phyloP scores from a whole-genome alignment of 2,113 vertebrate genomes.

The Oreotrochilus melanogaster region DNA sequence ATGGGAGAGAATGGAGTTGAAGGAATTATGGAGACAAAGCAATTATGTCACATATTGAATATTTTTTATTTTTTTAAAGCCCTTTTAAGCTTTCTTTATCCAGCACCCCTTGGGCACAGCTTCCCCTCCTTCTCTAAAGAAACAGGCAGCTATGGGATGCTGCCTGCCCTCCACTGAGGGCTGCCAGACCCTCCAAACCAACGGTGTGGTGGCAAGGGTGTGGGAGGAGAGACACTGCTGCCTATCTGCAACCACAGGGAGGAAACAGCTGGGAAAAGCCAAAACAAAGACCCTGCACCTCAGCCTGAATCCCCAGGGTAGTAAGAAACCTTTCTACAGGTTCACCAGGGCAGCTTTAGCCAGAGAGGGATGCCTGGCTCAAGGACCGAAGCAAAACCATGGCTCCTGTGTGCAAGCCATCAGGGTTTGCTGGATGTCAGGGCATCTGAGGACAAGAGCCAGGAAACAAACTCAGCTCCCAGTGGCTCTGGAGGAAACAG shows the following conservation, averaged over 20 bases:
- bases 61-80: not conserved
- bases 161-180: not conserved
- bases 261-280: not conserved
- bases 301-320: not conserved
- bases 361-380: not conserved
- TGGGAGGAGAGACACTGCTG: not conserved
- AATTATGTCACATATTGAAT: not conserved
- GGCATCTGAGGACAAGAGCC: not conserved
- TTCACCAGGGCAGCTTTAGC: not conserved
- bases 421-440: not conserved
- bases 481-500: not conserved
- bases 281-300: not conserved
- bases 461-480: not conserved
- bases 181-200: not conserved
- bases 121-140: not conserved
- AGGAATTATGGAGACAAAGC: not conserved
- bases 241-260: not conserved
- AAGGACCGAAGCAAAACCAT: not conserved
- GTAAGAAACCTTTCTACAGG: not conserved
- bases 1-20: not conserved
- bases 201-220: too few species aligned
- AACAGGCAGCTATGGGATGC: not conserved
- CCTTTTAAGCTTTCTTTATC: rapidly evolving
- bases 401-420: not conserved
- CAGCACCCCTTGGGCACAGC: rapidly evolving